These are phyloP conservation scores for Cryptomyrus ogoouensis DNA, from an alignment of 2,113 vertebrate species.

Conservation along the genomic window DNA sequence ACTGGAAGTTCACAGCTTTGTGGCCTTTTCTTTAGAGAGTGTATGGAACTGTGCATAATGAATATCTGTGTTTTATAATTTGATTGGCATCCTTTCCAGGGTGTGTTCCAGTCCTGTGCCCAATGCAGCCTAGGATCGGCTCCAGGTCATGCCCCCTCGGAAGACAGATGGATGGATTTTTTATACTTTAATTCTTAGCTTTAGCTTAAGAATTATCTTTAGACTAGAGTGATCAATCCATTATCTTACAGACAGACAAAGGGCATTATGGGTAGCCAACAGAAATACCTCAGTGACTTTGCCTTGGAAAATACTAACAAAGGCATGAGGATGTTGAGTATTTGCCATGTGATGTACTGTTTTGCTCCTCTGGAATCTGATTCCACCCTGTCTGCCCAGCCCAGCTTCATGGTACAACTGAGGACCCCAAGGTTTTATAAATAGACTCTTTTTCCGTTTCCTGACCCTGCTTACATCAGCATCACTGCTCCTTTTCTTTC, in stretches of 20 bases:
- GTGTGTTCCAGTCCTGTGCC: neutral
- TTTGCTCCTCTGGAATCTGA: neutral
- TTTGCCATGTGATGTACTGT: neutral
- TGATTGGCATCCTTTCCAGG: neutral
- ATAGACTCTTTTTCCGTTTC: neutral
- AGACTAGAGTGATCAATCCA: neutral
- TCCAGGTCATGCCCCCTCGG: neutral
- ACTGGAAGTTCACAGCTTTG: neutral
- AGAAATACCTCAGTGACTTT: neutral
- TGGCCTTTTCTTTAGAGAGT: neutral
- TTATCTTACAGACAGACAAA: neutral
- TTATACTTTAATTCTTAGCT: neutral
- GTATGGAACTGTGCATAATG: neutral
- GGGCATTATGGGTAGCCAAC: neutral
- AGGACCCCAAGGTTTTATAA: neutral
- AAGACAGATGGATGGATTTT: neutral
- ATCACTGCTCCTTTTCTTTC: neutral
- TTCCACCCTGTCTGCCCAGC: neutral
- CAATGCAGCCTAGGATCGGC: neutral
- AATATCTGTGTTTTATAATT: neutral
- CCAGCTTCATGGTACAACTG: neutral
- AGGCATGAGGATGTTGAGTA: neutral
- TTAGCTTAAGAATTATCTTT: neutral
- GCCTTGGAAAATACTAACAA: neutral
- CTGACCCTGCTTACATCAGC: neutral